Evolutionary conservation across 2,888 invertebrate species (phyloP).

Genomic region (Drosophila maculinotata): DNA sequence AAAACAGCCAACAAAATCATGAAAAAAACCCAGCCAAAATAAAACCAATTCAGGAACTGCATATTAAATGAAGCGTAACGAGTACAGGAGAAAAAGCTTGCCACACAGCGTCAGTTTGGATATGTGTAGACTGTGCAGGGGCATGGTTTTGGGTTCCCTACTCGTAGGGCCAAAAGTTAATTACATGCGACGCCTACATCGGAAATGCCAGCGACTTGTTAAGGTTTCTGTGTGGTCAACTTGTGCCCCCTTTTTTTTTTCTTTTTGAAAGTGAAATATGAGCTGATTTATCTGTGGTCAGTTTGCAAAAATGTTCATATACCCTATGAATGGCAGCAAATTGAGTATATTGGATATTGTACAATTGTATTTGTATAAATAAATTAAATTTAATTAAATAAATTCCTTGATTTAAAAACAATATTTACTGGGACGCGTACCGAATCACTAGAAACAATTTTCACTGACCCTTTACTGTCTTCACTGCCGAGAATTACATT

Average conservation of each 20-base stretch:
- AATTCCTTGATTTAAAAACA: no score
- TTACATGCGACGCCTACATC: slow-evolving; percentile 74
- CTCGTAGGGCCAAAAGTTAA: slow-evolving; percentile 70
- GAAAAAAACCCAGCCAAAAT: slow-evolving; percentile 22
- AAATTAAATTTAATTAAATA: not conserved
- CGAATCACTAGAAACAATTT: no score
- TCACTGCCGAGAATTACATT: no score
- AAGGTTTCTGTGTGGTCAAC: slow-evolving; percentile 63
- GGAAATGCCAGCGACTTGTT: slow-evolving; percentile 53
- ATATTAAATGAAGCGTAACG: slow-evolving; percentile 74
- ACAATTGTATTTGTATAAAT: not conserved
- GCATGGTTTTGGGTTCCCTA: slow-evolving; percentile 4
- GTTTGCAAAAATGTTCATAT: slow-evolving; percentile 32
- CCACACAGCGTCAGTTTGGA: slow-evolving; percentile 43
- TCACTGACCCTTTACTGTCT: no score
- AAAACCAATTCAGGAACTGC: slow-evolving; percentile 64
- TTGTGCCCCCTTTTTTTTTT: slow-evolving; percentile 18
- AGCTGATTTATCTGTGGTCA: slow-evolving; percentile 59
- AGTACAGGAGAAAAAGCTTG: slow-evolving; percentile 25
- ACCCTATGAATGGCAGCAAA: slow-evolving; percentile 5
- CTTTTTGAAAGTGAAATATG: slow-evolving; percentile 68
- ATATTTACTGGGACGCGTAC: no score
- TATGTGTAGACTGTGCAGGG: not conserved
- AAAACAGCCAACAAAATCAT: slow-evolving; percentile 29
- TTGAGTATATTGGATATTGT: not conserved